phyloP scores from a whole-genome alignment of 2,113 vertebrate genomes.

The Falco punctatus region DNA sequence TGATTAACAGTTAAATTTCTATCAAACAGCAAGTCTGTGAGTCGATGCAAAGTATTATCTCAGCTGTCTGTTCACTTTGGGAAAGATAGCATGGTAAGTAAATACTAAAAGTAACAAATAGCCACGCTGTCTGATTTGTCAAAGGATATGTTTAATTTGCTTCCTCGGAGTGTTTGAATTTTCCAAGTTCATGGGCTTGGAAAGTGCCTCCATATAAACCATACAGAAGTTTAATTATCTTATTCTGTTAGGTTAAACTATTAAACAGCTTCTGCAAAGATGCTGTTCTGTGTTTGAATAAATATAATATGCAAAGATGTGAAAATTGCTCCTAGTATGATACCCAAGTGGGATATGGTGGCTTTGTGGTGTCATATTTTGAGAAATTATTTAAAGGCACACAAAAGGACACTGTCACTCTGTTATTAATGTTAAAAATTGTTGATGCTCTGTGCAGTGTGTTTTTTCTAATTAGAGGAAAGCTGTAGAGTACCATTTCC shows the following conservation, averaged over 20 bases:
- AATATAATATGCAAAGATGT: conserved; percentile 40
- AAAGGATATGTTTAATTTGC: not conserved
- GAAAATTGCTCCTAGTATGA: not conserved
- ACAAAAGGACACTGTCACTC: conserved; percentile 69
- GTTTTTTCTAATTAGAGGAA: conserved; percentile 84
- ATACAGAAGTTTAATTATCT: conserved; percentile 46
- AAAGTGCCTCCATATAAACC: not conserved
- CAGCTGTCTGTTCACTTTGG: not conserved
- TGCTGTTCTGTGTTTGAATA: not conserved
- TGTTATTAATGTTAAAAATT: conserved; percentile 79
- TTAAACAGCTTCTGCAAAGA: conserved; percentile 40
- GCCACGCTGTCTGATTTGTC: not conserved
- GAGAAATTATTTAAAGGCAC: conserved; percentile 61
- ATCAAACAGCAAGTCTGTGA: not conserved
- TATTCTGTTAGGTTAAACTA: conserved; percentile 53
- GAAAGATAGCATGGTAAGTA: not conserved
- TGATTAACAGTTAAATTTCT: not conserved
- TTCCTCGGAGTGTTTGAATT: not conserved
- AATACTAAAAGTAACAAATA: not conserved
- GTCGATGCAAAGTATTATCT: not conserved
- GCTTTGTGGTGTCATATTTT: conserved; percentile 50
- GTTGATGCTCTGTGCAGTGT: conserved; percentile 75
- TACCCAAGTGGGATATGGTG: not conserved
- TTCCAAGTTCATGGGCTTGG: conserved; percentile 17
- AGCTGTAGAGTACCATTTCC: conserved; percentile 75